Conservation (phyloP, 2,888 invertebrate species). For the Myathropa florea region DNA sequence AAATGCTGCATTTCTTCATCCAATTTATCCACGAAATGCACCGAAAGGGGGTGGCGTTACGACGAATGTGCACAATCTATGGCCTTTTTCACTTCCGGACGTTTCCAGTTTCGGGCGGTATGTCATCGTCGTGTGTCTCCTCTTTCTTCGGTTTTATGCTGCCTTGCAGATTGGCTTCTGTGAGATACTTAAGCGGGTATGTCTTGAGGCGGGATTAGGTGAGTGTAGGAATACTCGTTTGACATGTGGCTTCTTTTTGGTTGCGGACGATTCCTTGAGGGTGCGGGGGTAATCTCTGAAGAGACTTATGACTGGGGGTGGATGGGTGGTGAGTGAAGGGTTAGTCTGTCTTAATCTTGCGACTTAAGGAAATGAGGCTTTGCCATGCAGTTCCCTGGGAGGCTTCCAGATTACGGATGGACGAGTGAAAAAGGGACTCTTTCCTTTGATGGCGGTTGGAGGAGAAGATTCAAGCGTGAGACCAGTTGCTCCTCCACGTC, state of each 20-base stretch:
- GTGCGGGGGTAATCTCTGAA: not conserved
- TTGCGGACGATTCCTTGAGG: not conserved
- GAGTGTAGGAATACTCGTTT: slow-evolving; percentile 21
- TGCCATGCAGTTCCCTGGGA: no score
- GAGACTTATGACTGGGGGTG: not conserved
- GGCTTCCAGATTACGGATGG: no score
- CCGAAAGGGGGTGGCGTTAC: not conserved
- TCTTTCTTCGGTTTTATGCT: not conserved
- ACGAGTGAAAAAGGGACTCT: no score
- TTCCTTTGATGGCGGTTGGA: no score
- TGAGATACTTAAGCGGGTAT: not conserved
- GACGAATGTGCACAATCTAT: slow-evolving; percentile 56
- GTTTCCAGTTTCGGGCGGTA: slow-evolving; percentile 55
- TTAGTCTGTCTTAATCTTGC: slow-evolving; percentile 1
- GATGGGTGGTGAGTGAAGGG: not conserved
- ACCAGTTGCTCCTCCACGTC: no score
- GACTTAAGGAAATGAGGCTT: no score
- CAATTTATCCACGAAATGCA: slow-evolving; percentile 55
- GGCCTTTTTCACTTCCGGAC: slow-evolving; percentile 58
- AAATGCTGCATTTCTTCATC: slow-evolving; percentile 33
- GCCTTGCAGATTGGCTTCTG: slow-evolving; percentile 35
- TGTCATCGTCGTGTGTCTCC: slow-evolving; percentile 4
- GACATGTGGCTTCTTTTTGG: slow-evolving; percentile 40
- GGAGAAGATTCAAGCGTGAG: no score
- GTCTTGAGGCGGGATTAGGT: slow-evolving; percentile 42